phyloP scores from a whole-genome alignment of 1,140 invertebrate species.

The Parasteatoda tepidariorum region DNA sequence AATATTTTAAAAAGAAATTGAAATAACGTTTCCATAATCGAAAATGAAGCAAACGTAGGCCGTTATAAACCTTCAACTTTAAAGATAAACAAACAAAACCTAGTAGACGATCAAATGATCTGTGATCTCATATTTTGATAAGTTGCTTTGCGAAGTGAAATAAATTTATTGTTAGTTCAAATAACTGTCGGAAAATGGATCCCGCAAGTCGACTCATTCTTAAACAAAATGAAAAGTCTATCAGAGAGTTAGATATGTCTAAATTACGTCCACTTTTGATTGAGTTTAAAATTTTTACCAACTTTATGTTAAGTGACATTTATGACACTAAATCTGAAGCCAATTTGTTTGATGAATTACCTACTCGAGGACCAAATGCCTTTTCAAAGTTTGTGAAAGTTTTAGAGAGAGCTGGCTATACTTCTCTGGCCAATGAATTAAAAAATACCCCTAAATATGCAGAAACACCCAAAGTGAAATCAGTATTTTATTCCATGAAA shows the following conservation, averaged over 20 bases:
- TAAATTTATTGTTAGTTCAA: too few species aligned
- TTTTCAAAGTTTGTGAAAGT: slow-evolving; percentile 11
- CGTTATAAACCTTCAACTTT: too few species aligned
- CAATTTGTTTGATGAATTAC: slow-evolving; percentile 17
- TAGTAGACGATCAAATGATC: too few species aligned
- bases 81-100: too few species aligned
- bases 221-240: not conserved
- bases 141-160: too few species aligned
- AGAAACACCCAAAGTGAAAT: not conserved
- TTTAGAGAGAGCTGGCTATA: slow-evolving; percentile 12
- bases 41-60: too few species aligned
- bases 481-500: slow-evolving; percentile 1
- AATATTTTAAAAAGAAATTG: too few species aligned
- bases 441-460: not conserved
- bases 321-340: not conserved
- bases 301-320: slow-evolving; percentile 18
- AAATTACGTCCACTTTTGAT: not conserved
- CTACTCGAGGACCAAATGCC: slow-evolving; percentile 18
- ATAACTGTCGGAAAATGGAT: too few species aligned
- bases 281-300: slow-evolving; percentile 7
- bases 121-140: too few species aligned
- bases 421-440: not conserved
- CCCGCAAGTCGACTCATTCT: not conserved
- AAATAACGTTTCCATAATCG: too few species aligned
- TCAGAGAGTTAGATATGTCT: not conserved